Base-by-base conservation (phyloP, 1,140 invertebrate genomes). In the Neuroterus valhalla region DNA sequence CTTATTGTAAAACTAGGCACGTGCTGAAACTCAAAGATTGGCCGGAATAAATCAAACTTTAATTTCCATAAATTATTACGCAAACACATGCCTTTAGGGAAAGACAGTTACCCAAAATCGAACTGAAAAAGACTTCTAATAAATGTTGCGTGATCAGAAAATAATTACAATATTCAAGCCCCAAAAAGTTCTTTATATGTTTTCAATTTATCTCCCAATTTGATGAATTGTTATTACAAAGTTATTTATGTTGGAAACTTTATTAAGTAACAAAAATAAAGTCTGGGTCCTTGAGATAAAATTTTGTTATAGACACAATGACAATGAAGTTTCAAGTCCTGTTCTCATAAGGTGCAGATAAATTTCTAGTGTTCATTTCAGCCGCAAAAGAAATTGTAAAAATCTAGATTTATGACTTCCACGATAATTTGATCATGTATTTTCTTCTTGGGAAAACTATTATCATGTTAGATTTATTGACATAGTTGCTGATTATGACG, bases 401-500 rank as follows among this genome's bases (percentile, higher is more conserved):
- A 70, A 23, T n/a, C 50, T 46, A 70, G 31, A 46, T 23, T 46
- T 26, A 26, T 23, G 17, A 38, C 48, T 46, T 17, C 8, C 17
- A 70, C 50, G 12, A 71, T 26, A 62, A 71, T 42, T 68, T 43
- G 2, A 23, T 15, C 23, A 17, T 38, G 10, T 70, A 70, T 48
- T 52, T 31, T 45, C 46, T 70, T 17, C 17, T 38, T 31, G n/a
- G 21, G 26, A 14, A 31, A 26, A 62, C 23, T 31, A 62, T 62
- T 62, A 62, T 62, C 31, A 26, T 62, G 26, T 26, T 26, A 26
- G 52, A 62, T 62, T 62, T 62, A 62, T 38, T 62, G 23, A 62
- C 15, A 62, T 62, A 31, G 23, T 62, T 62, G 26, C 12, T 62
- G 55, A 62, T 62, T 31, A 62, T 26, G 55, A 26, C 26, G 55